Evolutionary conservation across 1,140 invertebrate genomes (phyloP).

Genomic region (Daktulosphaira vitifoliae): DNA sequence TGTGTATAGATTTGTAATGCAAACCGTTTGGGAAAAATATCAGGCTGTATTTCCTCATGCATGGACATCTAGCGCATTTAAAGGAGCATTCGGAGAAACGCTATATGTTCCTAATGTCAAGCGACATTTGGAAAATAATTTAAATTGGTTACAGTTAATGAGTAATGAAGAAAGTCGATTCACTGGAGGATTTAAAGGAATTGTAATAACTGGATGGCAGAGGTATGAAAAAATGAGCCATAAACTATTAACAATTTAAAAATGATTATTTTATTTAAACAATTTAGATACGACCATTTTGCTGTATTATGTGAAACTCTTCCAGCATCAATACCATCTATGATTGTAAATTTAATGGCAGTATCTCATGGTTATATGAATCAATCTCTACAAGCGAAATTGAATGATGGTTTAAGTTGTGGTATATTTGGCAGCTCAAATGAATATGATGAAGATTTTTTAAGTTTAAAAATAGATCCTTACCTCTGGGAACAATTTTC

Average conservation of each 20-base stretch:
- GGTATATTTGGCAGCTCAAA: constrained; percentile 37
- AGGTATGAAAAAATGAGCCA: no score
- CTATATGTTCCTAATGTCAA: constrained; percentile 56
- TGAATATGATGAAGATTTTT: constrained; percentile 35
- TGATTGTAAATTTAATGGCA: constrained; percentile 56
- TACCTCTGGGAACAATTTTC: constrained; percentile 52
- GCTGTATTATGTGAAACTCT: constrained; percentile 66
- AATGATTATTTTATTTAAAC: background rate
- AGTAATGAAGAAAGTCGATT: constrained; percentile 49
- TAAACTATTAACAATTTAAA: no score
- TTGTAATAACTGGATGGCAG: constrained; percentile 63
- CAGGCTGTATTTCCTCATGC: constrained; percentile 69
- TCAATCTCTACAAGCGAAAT: constrained; percentile 46
- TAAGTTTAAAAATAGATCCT: constrained; percentile 51
- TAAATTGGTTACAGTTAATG: constrained; percentile 62
- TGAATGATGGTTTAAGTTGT: constrained; percentile 52
- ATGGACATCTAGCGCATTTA: constrained; percentile 91
- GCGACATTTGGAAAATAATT: constrained; percentile 61
- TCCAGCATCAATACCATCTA: constrained; percentile 57
- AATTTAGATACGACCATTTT: constrained; percentile 66
- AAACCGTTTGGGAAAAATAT: constrained; percentile 65
- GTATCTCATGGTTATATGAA: constrained; percentile 55
- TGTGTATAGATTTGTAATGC: constrained; percentile 49
- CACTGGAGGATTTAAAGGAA: constrained; percentile 52
- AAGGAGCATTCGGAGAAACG: constrained; percentile 76